phyloP scores from a whole-genome alignment of 2,113 vertebrate species.

The Periophthalmodon schlosseri region DNA sequence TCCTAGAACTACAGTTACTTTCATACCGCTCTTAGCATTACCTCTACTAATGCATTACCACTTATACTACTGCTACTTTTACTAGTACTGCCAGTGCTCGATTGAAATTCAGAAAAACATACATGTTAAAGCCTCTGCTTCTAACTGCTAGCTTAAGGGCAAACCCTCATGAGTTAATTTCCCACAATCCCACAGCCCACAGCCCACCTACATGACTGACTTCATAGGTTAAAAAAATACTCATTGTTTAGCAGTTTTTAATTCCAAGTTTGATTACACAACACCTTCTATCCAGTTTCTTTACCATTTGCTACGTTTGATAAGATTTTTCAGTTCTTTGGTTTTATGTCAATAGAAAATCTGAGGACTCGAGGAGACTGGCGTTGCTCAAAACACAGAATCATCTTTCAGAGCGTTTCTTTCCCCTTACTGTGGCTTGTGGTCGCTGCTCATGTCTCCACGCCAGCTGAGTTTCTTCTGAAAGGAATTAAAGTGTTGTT shows the following conservation, averaged over 20 bases:
- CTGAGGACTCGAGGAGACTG: constrained; percentile 50
- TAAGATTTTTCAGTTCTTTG: constrained; percentile 19
- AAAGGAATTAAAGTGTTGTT: constrained; percentile 49
- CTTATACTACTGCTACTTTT: too few relatives aligned
- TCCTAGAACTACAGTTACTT: neutral
- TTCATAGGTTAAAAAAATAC: constrained; percentile 28
- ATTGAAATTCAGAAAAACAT: too few relatives aligned
- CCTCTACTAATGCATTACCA: too few relatives aligned
- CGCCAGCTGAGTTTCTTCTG: constrained; percentile 62
- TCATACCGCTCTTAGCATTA: neutral
- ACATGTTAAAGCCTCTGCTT: neutral
- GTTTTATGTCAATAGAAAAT: constrained; percentile 57
- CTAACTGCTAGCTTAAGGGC: constrained; percentile 12
- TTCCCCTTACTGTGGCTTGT: constrained; percentile 71
- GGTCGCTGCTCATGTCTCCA: constrained; percentile 53
- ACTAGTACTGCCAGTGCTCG: neutral
- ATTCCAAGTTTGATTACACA: constrained; percentile 31
- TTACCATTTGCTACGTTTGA: constrained; percentile 8
- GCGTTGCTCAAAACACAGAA: constrained; percentile 60
- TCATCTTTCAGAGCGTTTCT: constrained; percentile 48
- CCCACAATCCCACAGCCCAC: constrained; percentile 45
- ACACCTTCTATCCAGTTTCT: constrained; percentile 7
- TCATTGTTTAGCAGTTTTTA: constrained; percentile 29
- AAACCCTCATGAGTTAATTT: constrained; percentile 49
- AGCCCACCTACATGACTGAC: constrained; percentile 63